These are phyloP conservation scores for Drosophila carrolli DNA, from an alignment of 1,140 invertebrate species.

Conservation along the genomic window DNA sequence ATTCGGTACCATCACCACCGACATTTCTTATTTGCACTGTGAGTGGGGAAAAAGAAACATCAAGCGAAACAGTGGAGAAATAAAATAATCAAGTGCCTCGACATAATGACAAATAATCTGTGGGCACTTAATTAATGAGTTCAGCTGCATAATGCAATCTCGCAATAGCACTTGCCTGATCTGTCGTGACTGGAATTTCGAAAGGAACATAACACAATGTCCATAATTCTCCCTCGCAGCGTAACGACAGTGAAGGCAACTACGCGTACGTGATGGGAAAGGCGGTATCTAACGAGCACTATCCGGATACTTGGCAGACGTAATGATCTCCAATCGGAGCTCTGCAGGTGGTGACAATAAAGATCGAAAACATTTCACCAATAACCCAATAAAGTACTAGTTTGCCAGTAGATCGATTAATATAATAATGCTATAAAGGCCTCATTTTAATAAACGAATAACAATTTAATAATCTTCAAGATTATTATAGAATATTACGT, in stretches of 20 bases:
- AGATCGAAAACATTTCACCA: conserved; percentile 5
- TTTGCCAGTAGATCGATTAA: neutral
- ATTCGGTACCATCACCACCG: neutral
- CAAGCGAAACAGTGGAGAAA: conserved; percentile 1
- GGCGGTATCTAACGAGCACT: conserved; percentile 9
- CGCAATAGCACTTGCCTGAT: conserved; percentile 9
- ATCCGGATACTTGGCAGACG: conserved; percentile 6
- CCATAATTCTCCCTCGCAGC: conserved; percentile 44
- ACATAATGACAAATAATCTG: conserved; percentile 63
- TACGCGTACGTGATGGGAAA: conserved; percentile 30
- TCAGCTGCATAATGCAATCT: conserved; percentile 20
- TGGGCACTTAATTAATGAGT: conserved; percentile 40
- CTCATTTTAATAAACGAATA: neutral
- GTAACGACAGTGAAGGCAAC: conserved; percentile 55
- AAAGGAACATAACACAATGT: conserved; percentile 25
- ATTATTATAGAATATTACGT: neutral
- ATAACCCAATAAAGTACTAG: neutral
- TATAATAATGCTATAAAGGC: neutral
- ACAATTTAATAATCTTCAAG: neutral
- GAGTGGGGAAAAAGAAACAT: neutral
- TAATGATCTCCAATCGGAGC: conserved; percentile 1
- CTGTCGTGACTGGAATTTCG: conserved; percentile 56
- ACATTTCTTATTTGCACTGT: conserved; percentile 23
- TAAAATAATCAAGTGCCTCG: conserved; percentile 34
- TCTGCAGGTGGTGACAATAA: conserved; percentile 9